Percentiles rank a stretch among this genome's conserved stretches.
Evolutionary conservation across 92 coral and sea anemone species (phyloP).

Genomic region (Muricea muricata): DNA sequence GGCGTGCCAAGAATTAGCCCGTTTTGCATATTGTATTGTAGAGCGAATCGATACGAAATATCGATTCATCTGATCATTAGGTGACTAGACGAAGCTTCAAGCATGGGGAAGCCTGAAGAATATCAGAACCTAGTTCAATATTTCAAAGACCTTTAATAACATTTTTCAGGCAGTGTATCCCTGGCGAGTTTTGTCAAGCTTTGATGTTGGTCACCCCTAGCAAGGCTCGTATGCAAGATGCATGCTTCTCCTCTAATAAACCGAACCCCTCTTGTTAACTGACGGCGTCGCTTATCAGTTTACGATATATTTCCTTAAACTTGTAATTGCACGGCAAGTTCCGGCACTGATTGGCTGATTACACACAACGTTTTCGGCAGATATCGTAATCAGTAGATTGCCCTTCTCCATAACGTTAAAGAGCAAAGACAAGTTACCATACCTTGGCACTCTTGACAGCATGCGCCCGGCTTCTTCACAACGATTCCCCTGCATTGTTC

Average conservation of each 20-base stretch:
- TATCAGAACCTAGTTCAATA: not conserved
- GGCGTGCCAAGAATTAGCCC: not conserved
- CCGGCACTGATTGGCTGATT: conserved; percentile 8
- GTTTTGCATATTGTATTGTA: too few species aligned
- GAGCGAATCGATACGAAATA: too few species aligned
- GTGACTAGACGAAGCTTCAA: too few species aligned
- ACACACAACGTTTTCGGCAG: not conserved
- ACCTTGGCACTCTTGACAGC: conserved; percentile 66
- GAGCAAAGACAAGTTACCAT: too few species aligned
- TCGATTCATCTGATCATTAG: too few species aligned
- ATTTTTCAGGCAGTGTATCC: too few species aligned
- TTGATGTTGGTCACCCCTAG: too few species aligned
- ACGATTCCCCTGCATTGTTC: conserved; percentile 40
- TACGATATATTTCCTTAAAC: not conserved
- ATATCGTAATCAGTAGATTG: not conserved
- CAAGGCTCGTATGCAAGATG: too few species aligned
- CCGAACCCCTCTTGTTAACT: conserved; percentile 2
- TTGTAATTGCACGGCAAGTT: not conserved
- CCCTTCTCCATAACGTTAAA: not conserved
- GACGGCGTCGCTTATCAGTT: conserved; percentile 27
- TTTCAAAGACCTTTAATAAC: not conserved
- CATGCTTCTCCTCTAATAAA: not conserved
- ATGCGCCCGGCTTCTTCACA: conserved; percentile 32
- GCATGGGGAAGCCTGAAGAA: not conserved
- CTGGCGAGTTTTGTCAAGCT: too few species aligned